Conservation (phyloP, 2,888 invertebrate genomes). For the Sceliomorpha sp. region DNA sequence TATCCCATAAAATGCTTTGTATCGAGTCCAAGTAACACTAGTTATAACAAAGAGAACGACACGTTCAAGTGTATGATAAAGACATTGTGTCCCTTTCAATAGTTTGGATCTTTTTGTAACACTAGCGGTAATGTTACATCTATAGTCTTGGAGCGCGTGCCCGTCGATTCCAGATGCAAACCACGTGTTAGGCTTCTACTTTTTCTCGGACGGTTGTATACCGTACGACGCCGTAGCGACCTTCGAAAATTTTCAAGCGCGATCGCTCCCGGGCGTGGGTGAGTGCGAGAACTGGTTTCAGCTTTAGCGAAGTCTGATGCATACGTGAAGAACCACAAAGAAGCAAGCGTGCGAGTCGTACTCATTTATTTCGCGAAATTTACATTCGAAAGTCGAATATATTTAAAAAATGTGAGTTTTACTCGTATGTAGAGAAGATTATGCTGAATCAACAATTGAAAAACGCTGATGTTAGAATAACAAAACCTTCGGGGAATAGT, state of each 20-base stretch:
- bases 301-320: constrained; percentile 5
- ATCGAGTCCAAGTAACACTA: no score
- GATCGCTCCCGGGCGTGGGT: constrained; percentile 13
- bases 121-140: no score
- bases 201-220: background rate
- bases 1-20: no score
- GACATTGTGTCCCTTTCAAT: no score
- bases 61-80: no score
- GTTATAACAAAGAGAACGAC: no score
- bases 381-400: background rate
- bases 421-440: no score
- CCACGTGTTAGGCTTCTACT: background rate
- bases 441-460: no score
- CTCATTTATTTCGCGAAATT: background rate
- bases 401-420: no score
- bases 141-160: background rate
- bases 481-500: no score
- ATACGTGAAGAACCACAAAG: constrained; percentile 1
- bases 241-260: constrained; percentile 9
- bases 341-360: background rate
- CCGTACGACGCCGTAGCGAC: constrained; percentile 4
- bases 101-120: no score
- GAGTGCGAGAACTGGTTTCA: constrained; percentile 11
- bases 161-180: background rate
- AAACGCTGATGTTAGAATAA: no score